Evolutionary conservation across 2,888 invertebrate species (phyloP).

Genomic region (Elysia crispata): DNA sequence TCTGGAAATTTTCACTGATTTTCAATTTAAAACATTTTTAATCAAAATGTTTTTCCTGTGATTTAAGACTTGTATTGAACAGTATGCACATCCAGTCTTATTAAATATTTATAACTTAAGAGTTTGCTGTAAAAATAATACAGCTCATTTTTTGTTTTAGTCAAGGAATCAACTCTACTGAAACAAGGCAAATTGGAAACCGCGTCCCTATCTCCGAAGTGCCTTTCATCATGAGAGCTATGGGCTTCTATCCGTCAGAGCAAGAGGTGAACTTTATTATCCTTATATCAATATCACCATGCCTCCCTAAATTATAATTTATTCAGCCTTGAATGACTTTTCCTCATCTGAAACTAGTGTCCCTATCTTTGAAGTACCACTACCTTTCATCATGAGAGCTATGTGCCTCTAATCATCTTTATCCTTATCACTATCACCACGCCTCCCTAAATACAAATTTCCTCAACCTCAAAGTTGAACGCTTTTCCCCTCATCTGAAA

Average conservation of each 20-base stretch:
- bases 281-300: not conserved
- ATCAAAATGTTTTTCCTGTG: no score
- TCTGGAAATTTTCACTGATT: no score
- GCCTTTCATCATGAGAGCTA: conserved; percentile 85
- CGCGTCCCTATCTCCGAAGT: conserved; percentile 83
- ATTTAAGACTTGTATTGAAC: no score
- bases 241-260: conserved; percentile 87
- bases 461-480: no score
- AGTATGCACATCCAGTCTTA: not conserved
- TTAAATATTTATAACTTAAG: not conserved
- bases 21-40: no score
- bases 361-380: no score
- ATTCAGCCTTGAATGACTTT: not conserved
- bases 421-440: no score
- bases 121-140: not conserved
- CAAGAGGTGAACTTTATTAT: conserved; percentile 81
- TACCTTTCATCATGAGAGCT: no score
- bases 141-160: conserved; percentile 60
- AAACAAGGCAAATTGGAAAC: conserved; percentile 82
- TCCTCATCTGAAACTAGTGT: not conserved
- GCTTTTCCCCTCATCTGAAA: no score
- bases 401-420: no score
- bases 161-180: conserved; percentile 84
- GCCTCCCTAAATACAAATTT: no score
- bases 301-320: no score